Conservation (phyloP, 2,888 invertebrate genomes). For the Ormyrus pomaceus region DNA sequence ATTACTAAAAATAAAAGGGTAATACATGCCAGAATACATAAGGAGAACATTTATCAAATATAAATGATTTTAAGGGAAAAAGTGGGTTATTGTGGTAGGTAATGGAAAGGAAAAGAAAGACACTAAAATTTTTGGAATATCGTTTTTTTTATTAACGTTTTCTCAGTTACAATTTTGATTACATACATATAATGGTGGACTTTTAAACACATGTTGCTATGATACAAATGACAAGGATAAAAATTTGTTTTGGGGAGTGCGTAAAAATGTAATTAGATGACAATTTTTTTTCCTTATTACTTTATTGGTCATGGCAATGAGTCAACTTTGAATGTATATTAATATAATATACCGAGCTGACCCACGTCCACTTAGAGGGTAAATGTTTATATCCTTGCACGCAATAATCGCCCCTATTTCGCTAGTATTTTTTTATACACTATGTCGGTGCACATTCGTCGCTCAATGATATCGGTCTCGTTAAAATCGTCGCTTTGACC, state of each 20-base stretch:
- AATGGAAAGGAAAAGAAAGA: slow-evolving; percentile 26
- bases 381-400: slow-evolving; percentile 70
- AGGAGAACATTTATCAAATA: neutral
- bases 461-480: slow-evolving; percentile 60
- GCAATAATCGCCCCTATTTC: slow-evolving; percentile 71
- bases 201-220: slow-evolving; percentile 74
- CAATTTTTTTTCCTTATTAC: slow-evolving; percentile 70
- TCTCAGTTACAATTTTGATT: slow-evolving; percentile 75
- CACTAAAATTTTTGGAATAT: slow-evolving; percentile 63
- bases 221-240: slow-evolving; percentile 75
- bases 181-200: slow-evolving; percentile 75
- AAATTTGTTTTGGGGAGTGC: slow-evolving; percentile 72
- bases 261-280: slow-evolving; percentile 75
- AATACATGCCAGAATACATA: neutral
- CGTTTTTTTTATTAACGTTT: slow-evolving; percentile 74
- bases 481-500: slow-evolving; percentile 54
- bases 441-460: slow-evolving; percentile 70
- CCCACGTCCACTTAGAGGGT: slow-evolving; percentile 70
- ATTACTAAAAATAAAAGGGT: too few species aligned
- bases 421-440: slow-evolving; percentile 71
- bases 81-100: neutral
- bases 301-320: slow-evolving; percentile 73
- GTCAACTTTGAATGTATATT: slow-evolving; percentile 73
- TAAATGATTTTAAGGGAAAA: neutral
- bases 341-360: slow-evolving; percentile 74